Base-by-base conservation (phyloP, 2,888 invertebrate genomes). In the Drosophila barbarae region DNA sequence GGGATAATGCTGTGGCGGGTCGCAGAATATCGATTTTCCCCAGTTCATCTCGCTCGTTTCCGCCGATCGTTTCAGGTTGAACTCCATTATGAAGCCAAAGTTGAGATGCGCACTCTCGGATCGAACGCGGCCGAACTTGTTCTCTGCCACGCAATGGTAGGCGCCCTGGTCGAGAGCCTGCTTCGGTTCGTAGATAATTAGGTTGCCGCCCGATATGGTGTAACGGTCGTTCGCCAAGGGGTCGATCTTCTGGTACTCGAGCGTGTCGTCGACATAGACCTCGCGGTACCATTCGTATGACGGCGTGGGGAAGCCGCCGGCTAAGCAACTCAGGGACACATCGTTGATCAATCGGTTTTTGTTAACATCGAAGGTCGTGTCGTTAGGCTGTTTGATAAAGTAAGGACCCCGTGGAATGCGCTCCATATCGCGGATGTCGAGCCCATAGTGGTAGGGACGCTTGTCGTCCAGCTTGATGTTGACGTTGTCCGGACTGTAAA, bases 131-230 rank as follows among this genome's bases (percentile, higher is more conserved):
- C 98, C 98, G 90, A 93, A 97, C 85, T 93, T 92, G 89, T 98
- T 98, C n/a, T 92, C 91, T 3, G 98, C 98, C 77, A 94, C 93
- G 86, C 98, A 98, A 86, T 98, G 97, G 89, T 98, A 98, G 15
- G 93, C 93, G 0, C 97, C 96, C 86, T 95, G 93, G 87, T 98
- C 97, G 58, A 91, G 90, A 71, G 92, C 93, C 88, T 94, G 94
- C 81, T 95, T 93, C 1, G 98, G 98, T 80, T 94, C 92, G 77
- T 94, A 93, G 63, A 98, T 97, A 77, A 97, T 96, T 9, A 98
- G 90, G 69, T 94, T 94, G 28, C 98, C 98, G 65, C 98, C 98
- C 82, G 96, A 97, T 8, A 98, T 89, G 2, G 98, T 96, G 85
- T 94, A 96, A 60, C 96, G 92, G 23, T 90, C 86, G 84, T 96